Percentiles rank a stretch among this genome's conserved stretches.
These are phyloP conservation scores for Pempheris klunzingeri DNA, from an alignment of 2,797 vertebrate species.

Conservation along the genomic window DNA sequence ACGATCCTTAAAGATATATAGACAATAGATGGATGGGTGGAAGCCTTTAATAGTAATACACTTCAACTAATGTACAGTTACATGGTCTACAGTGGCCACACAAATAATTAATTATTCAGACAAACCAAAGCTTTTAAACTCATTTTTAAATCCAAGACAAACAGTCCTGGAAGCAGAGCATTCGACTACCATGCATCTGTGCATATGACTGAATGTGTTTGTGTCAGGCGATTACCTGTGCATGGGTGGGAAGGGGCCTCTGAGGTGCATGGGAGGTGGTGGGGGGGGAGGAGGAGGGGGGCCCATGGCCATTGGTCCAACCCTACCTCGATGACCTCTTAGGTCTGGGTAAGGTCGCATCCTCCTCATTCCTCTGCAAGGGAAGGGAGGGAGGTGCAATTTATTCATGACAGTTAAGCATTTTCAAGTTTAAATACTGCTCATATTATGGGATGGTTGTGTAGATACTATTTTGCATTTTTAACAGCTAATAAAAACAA, in stretches of 20 bases:
- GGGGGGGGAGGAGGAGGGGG: slow-evolving; percentile 70
- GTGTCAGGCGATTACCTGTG: slow-evolving; percentile 67
- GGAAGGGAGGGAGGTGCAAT: background rate
- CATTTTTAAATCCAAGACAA: background rate
- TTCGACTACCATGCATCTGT: background rate
- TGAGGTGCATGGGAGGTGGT: slow-evolving; percentile 77
- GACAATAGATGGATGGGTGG: no score
- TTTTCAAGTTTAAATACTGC: background rate
- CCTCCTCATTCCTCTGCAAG: slow-evolving; percentile 83
- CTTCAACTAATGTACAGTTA: background rate
- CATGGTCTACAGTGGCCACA: background rate
- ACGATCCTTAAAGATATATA: no score
- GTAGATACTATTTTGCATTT: background rate
- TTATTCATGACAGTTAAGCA: background rate
- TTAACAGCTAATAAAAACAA: background rate
- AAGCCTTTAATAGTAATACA: background rate
- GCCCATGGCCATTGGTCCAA: slow-evolving; percentile 78
- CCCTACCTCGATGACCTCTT: slow-evolving; percentile 75
- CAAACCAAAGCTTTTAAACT: background rate
- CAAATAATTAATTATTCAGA: background rate
- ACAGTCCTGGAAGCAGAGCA: background rate
- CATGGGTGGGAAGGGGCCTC: slow-evolving; percentile 82
- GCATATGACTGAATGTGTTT: background rate
- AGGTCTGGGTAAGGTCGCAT: slow-evolving; percentile 84
- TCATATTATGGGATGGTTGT: background rate